Evolutionary conservation across 2,888 invertebrate species (phyloP).

Genomic region (Leptura quadrifasciata): DNA sequence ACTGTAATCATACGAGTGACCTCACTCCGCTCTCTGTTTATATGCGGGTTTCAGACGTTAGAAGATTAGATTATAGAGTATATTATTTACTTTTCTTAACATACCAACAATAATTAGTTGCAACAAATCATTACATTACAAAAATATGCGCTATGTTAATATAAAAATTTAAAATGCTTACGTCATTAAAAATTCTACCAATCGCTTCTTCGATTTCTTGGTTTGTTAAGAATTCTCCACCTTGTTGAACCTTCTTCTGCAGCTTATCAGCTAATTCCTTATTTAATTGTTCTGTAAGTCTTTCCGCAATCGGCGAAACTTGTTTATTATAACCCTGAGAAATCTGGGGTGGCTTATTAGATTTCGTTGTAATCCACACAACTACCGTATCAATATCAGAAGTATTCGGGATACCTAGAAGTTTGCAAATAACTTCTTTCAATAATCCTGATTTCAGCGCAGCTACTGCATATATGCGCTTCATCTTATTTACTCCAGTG

Average conservation of each 20-base stretch:
- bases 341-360: slow-evolving; percentile 49
- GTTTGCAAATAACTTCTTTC: slow-evolving; percentile 52
- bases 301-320: background rate
- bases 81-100: too few species aligned
- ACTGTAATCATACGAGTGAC: too few species aligned
- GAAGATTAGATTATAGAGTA: too few species aligned
- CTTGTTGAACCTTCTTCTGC: background rate
- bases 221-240: slow-evolving; percentile 10
- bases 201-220: background rate
- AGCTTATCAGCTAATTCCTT: background rate
- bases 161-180: too few species aligned
- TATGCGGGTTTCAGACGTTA: too few species aligned
- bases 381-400: slow-evolving; percentile 53
- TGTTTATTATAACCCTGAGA: background rate
- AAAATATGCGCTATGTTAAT: too few species aligned
- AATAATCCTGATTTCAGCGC: slow-evolving; percentile 41
- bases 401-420: slow-evolving; percentile 51
- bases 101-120: too few species aligned
- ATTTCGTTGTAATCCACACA: slow-evolving; percentile 51
- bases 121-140: too few species aligned
- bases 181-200: background rate
- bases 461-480: slow-evolving; percentile 45
- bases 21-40: too few species aligned
- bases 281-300: background rate
- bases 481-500: slow-evolving; percentile 13